Evolutionary conservation across 2,113 vertebrate genomes (phyloP).

Genomic region (Stomatorhinus ivindoensis): DNA sequence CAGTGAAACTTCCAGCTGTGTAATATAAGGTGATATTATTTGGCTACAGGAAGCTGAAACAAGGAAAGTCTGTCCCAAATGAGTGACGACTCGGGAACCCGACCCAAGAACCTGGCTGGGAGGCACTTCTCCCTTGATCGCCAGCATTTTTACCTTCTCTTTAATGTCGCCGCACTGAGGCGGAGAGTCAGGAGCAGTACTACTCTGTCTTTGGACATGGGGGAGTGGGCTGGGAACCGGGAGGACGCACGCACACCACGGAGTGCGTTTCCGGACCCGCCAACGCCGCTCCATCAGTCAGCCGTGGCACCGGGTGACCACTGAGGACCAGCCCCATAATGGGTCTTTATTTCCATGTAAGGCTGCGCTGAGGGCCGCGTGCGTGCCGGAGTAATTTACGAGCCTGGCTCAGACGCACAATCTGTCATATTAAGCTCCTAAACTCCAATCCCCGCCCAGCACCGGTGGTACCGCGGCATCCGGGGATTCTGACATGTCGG

Average conservation of each 20-base stretch:
- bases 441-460: not conserved
- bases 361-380: not conserved
- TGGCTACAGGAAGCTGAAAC: not conserved
- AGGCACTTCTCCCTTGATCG: not conserved
- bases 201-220: not conserved
- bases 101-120: not conserved
- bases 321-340: not conserved
- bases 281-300: not conserved
- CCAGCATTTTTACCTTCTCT: not conserved
- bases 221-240: not conserved
- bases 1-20: not conserved
- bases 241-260: not conserved
- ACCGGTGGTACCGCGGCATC: not conserved
- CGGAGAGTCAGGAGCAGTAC: not conserved
- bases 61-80: not conserved
- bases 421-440: not conserved
- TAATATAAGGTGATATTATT: not conserved
- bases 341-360: not conserved
- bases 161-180: not conserved
- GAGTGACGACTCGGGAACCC: not conserved
- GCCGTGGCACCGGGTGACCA: not conserved
- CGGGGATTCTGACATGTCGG: not conserved
- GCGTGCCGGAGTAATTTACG: not conserved
- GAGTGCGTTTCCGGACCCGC: not conserved
- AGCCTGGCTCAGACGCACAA: not conserved